Evolutionary conservation across 2,797 vertebrate genomes (phyloP).

Genomic region (Microctenopoma stevenorrisi): DNA sequence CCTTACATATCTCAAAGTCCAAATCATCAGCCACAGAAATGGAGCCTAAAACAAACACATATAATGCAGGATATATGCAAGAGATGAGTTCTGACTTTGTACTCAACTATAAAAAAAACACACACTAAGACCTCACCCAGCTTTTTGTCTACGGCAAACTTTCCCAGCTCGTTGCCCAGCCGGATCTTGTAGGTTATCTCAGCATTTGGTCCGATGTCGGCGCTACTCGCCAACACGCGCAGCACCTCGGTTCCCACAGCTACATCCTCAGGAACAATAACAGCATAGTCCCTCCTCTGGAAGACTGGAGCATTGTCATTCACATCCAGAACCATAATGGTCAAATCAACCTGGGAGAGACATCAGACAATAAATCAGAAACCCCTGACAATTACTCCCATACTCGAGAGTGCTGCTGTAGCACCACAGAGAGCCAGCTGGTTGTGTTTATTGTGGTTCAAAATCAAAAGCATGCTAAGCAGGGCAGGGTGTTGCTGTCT

Average conservation of each 20-base stretch:
- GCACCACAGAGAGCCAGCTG: not conserved
- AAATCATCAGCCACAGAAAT: conserved; percentile 90
- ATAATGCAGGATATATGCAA: not conserved
- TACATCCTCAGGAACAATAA: conserved; percentile 90
- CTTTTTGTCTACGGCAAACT: conserved; percentile 89
- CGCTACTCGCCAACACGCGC: conserved; percentile 90
- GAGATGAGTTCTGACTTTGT: not conserved
- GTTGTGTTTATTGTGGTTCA: not conserved
- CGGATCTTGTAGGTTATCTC: conserved; percentile 92
- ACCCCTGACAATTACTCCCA: not conserved
- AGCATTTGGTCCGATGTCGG: conserved; percentile 92
- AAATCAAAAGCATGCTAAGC: not conserved
- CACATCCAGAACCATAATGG: conserved; percentile 93
- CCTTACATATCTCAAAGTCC: conserved; percentile 94
- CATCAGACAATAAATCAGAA: conserved; percentile 9
- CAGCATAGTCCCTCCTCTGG: conserved; percentile 90
- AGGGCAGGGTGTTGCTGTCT: not conserved
- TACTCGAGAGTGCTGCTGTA: conserved; percentile 1
- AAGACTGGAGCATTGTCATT: conserved; percentile 98
- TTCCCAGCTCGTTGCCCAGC: conserved; percentile 92
- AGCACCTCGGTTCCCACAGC: conserved; percentile 90
- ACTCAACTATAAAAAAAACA: not conserved
- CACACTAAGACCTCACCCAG: conserved; percentile 81
- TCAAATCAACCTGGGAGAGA: conserved; percentile 84
- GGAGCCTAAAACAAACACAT: conserved; percentile 80